Conservation (phyloP, 2,888 invertebrate species). For the Lymantria monacha region DNA sequence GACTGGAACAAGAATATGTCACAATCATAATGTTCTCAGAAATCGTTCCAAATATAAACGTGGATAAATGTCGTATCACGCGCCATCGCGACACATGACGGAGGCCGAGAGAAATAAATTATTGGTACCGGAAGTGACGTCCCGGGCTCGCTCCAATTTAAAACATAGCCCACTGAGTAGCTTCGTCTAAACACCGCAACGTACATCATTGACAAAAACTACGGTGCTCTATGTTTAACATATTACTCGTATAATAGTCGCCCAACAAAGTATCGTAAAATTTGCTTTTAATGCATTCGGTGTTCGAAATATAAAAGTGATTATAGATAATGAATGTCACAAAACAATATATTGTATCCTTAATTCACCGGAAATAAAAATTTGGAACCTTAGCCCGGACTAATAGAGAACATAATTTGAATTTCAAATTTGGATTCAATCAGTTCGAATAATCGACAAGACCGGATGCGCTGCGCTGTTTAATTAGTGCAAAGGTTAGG, state of each 20-base stretch:
- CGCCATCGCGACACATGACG: conserved; percentile 72
- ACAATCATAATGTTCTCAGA: conserved; percentile 68
- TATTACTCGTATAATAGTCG: conserved; percentile 23
- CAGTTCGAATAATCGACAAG: conserved; percentile 58
- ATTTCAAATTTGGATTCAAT: conserved; percentile 74
- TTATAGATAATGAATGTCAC: conserved; percentile 55
- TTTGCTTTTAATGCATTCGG: conserved; percentile 42
- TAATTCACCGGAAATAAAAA: conserved; percentile 65
- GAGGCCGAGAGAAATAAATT: conserved; percentile 76
- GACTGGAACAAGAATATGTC: conserved; percentile 50
- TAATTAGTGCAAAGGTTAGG: conserved; percentile 76
- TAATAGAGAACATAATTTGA: conserved; percentile 64
- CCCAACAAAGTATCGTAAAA: conserved; percentile 32
- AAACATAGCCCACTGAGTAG: conserved; percentile 57
- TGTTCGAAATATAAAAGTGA: conserved; percentile 44
- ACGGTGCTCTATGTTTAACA: conserved; percentile 20
- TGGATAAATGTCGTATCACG: conserved; percentile 72
- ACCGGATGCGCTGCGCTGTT: conserved; percentile 67
- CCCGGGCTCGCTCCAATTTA: conserved; percentile 74
- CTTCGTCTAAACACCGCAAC: conserved; percentile 34
- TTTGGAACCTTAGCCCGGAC: conserved; percentile 53
- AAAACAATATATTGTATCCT: conserved; percentile 48
- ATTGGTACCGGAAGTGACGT: conserved; percentile 81
- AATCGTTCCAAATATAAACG: conserved; percentile 71
- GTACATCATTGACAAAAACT: conserved; percentile 35